Percentiles rank a stretch among this genome's conserved stretches.
These are phyloP conservation scores for Heliconius himera DNA, from an alignment of 1,140 invertebrate species.

Conservation along the genomic window DNA sequence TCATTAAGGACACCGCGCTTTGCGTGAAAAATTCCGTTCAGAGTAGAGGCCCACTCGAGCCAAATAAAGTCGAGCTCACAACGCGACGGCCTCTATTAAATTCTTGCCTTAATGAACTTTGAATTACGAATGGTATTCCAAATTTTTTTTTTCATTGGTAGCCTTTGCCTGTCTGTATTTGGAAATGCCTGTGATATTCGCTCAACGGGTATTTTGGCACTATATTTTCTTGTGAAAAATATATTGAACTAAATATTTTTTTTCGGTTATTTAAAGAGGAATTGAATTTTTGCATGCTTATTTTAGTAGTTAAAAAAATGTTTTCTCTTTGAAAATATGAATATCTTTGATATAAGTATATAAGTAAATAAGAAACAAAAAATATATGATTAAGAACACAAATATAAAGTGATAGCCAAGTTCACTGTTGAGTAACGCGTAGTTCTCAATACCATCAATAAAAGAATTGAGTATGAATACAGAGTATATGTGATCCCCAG, in stretches of 20 bases:
- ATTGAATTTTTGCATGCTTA: no score
- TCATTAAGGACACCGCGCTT: conserved; percentile 41
- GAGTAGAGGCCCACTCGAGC: conserved; percentile 30
- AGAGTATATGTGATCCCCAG: no score
- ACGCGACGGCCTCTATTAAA: conserved; percentile 32
- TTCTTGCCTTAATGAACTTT: conserved; percentile 23
- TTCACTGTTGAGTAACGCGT: no score
- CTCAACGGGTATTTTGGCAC: background rate
- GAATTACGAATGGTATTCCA: conserved; percentile 22
- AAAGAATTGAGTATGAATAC: no score
- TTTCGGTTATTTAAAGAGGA: background rate
- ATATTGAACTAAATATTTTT: background rate
- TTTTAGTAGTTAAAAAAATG: no score
- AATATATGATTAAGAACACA: no score
- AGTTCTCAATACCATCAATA: no score
- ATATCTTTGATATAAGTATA: no score
- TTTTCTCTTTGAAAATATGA: no score
- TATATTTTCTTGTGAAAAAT: background rate
- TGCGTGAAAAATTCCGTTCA: conserved; percentile 42
- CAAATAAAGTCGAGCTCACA: conserved; percentile 33
- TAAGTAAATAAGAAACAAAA: no score
- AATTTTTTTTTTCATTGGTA: conserved; percentile 6
- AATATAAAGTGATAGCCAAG: no score
- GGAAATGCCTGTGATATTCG: background rate
- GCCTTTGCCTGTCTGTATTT: conserved; percentile 11